Evolutionary conservation across 2,888 invertebrate genomes (phyloP).

Genomic region (Drosophila bunnanda): DNA sequence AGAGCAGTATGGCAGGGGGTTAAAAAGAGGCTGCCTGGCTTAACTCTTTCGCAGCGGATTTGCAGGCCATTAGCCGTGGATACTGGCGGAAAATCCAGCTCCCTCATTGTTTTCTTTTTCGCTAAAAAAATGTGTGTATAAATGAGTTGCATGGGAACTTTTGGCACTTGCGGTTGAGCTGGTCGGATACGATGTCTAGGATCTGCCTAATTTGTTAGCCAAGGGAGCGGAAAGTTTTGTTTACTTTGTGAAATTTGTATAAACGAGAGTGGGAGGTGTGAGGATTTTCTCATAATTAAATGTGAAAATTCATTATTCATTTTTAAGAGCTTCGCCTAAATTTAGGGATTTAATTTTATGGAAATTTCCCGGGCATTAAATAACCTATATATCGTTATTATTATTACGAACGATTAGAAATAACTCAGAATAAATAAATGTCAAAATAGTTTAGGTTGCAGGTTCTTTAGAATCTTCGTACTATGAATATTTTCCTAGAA

Average conservation of each 20-base stretch:
- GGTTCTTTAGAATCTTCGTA: too few relatives aligned
- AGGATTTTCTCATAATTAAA: conserved; percentile 22
- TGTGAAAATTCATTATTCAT: conserved; percentile 8
- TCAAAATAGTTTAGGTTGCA: background rate
- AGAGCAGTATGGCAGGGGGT: background rate
- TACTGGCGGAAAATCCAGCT: background rate
- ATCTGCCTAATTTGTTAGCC: conserved; percentile 52
- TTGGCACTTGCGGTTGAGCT: conserved; percentile 68
- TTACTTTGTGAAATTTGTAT: conserved; percentile 5
- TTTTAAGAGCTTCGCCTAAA: background rate
- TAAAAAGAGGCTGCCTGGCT: conserved; percentile 25
- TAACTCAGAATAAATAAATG: too few relatives aligned
- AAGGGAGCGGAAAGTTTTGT: conserved; percentile 18
- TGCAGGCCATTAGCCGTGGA: conserved; percentile 36
- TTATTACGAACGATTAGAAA: too few relatives aligned
- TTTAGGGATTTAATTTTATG: background rate
- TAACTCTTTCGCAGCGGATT: conserved; percentile 59
- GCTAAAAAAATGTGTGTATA: conserved; percentile 38
- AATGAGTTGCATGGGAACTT: conserved; percentile 65
- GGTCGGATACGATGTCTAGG: conserved; percentile 23
- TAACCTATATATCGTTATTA: background rate
- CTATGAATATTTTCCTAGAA: background rate
- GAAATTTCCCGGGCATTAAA: background rate
- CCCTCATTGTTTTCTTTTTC: conserved; percentile 8
- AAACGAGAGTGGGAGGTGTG: conserved; percentile 8